These are phyloP conservation scores for Oenanthe oenanthe DNA, from an alignment of 2,113 vertebrate species.

Conservation along the genomic window DNA sequence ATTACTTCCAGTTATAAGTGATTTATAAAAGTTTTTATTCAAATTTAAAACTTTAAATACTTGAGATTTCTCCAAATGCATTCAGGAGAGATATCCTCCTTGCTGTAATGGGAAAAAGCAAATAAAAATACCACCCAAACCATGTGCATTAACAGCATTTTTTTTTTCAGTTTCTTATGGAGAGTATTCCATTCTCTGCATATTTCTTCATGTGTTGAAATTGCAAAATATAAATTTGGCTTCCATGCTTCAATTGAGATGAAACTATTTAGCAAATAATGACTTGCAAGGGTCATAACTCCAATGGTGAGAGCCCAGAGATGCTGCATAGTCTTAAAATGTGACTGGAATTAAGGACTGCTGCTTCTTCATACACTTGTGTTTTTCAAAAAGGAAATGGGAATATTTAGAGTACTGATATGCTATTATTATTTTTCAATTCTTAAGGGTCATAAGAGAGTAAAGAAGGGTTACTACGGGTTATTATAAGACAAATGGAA, in stretches of 20 bases:
- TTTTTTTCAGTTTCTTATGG: background rate
- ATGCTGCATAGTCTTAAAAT: background rate
- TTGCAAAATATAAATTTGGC: background rate
- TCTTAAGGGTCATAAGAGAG: background rate
- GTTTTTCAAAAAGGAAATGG: background rate
- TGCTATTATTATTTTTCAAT: background rate
- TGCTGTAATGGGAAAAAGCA: background rate
- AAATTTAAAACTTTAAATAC: background rate
- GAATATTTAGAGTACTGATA: background rate
- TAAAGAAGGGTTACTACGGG: background rate
- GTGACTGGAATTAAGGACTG: background rate
- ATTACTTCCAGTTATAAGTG: background rate
- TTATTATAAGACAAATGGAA: background rate
- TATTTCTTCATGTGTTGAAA: background rate
- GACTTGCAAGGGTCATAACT: background rate
- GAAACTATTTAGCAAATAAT: background rate
- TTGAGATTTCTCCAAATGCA: background rate
- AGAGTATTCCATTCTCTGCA: background rate
- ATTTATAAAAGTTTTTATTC: background rate
- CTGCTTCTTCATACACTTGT: background rate
- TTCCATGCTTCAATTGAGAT: background rate
- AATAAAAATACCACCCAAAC: background rate
- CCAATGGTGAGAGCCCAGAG: background rate
- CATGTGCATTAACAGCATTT: background rate
- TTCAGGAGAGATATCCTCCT: background rate